Conservation (phyloP, 1,140 invertebrate species). For the Acyrthosiphon pisum region DNA sequence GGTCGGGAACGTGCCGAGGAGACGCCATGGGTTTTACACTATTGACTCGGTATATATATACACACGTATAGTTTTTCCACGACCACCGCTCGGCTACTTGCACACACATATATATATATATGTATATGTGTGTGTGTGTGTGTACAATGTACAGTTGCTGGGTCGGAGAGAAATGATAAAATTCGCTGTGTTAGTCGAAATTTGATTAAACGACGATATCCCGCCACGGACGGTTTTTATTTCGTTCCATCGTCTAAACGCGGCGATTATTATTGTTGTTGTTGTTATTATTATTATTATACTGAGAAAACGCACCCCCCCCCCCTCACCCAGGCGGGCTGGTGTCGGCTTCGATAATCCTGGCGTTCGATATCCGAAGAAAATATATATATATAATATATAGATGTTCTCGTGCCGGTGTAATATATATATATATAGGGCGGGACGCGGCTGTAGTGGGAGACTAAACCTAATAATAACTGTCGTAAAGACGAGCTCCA, state of each 20-base stretch:
- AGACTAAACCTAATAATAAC: constrained; percentile 56
- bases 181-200: constrained; percentile 20
- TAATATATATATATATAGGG: background rate
- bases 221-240: constrained; percentile 39
- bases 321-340: background rate
- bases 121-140: background rate
- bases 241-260: background rate
- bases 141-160: background rate
- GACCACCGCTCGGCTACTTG: background rate
- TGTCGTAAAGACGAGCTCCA: constrained; percentile 48
- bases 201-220: constrained; percentile 52
- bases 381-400: background rate
- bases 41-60: constrained; percentile 33
- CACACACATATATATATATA: too few species aligned
- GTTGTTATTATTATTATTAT: background rate
- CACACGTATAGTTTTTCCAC: constrained; percentile 30
- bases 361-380: constrained; percentile 19
- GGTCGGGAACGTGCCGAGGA: background rate
- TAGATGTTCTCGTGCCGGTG: background rate
- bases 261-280: background rate
- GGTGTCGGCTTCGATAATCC: constrained; percentile 43
- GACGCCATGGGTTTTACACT: constrained; percentile 31
- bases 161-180: background rate
- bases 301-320: background rate
- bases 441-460: background rate